Conservation (phyloP, 2,113 vertebrate species). For the Gymnorhina tibicen region DNA sequence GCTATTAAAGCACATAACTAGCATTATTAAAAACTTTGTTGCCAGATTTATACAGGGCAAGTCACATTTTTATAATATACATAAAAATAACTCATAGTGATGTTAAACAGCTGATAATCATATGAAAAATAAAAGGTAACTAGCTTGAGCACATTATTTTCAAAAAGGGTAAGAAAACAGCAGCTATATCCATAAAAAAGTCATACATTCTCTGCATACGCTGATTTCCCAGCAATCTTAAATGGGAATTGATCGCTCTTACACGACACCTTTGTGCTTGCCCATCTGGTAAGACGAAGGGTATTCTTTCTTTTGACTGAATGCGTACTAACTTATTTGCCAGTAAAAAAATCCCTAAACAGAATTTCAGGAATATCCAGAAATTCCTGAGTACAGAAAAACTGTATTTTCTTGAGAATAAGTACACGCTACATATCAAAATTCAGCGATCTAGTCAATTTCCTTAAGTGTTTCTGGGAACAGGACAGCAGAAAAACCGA, state of each 20-base stretch:
- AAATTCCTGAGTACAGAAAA: not conserved
- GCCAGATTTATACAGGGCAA: not conserved
- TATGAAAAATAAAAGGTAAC: not conserved
- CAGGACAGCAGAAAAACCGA: not conserved
- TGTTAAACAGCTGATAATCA: not conserved
- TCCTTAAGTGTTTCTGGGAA: not conserved
- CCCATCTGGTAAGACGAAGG: not conserved
- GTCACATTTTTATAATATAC: not conserved
- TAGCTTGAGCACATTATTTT: not conserved
- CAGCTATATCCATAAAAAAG: not conserved
- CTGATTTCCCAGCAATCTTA: not conserved
- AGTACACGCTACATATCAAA: not conserved
- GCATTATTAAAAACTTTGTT: not conserved
- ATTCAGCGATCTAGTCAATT: not conserved
- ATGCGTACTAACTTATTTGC: not conserved
- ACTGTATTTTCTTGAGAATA: not conserved
- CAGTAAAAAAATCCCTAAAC: not conserved
- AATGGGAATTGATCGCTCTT: not conserved
- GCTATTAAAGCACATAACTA: not conserved
- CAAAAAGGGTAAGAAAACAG: not conserved
- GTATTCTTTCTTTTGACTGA: not conserved
- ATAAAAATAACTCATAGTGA: not conserved
- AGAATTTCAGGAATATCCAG: too few species aligned
- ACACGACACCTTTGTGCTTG: not conserved
- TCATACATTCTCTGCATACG: not conserved